A percentile compares a stretch with the other conserved stretches of the same genome.
Conservation (phyloP, 1,140 invertebrate species). For the Heliothis virescens region DNA sequence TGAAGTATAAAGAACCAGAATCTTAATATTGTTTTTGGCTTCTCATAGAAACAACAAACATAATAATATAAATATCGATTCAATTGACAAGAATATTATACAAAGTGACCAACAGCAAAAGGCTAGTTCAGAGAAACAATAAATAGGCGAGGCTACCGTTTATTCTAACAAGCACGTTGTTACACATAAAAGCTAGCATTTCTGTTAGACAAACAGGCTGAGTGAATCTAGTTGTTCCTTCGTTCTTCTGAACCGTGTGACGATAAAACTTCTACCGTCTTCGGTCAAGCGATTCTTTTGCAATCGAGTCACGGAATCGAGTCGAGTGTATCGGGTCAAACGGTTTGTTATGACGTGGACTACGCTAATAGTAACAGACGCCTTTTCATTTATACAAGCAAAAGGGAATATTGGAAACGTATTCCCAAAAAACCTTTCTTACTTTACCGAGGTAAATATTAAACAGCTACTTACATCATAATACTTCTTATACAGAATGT, state of each 20-base stretch:
- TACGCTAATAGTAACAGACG: conserved; percentile 48
- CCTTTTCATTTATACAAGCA: conserved; percentile 17
- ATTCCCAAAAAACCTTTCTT: not conserved
- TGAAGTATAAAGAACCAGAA: too few species aligned
- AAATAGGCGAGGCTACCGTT: conserved; percentile 7
- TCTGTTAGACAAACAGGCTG: conserved; percentile 6
- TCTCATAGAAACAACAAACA: not conserved
- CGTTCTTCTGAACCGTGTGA: not conserved
- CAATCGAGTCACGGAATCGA: conserved; percentile 44
- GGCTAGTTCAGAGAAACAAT: conserved; percentile 10
- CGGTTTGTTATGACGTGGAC: conserved; percentile 51
- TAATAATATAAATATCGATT: not conserved
- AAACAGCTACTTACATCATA: not conserved
- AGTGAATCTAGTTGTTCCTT: conserved; percentile 24
- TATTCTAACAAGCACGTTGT: conserved; percentile 10
- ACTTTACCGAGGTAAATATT: not conserved
- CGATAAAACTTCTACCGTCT: conserved; percentile 32
- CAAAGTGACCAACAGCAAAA: conserved; percentile 17
- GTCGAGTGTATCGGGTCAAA: conserved; percentile 43
- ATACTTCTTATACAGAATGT: not conserved
- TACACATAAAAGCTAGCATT: conserved; percentile 22
- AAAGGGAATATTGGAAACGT: conserved; percentile 1
- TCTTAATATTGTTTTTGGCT: not conserved
- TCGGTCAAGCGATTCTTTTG: conserved; percentile 33
- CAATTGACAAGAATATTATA: not conserved